phyloP scores from a whole-genome alignment of 2,888 invertebrate genomes.

The Rhimphoctona megacephalus region DNA sequence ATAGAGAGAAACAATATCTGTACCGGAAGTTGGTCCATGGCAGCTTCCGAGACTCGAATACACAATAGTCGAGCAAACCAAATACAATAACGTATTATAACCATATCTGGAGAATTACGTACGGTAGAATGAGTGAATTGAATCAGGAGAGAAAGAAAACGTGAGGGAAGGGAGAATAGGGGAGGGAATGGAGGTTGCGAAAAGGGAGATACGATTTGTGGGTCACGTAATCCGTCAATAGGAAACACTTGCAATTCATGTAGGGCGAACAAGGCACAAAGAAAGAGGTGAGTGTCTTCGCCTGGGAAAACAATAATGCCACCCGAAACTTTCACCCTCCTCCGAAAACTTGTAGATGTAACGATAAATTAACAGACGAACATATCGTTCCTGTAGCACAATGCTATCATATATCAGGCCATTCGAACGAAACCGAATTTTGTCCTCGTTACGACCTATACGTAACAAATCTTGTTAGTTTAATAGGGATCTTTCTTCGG shows the following conservation, averaged over 20 bases:
- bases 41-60: constrained; percentile 47
- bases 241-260: constrained; percentile 17
- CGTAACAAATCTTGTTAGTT: not conserved
- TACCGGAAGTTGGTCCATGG: constrained; percentile 55
- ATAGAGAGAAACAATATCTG: constrained; percentile 55
- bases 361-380: constrained; percentile 49
- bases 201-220: constrained; percentile 13
- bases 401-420: constrained; percentile 19
- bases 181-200: constrained; percentile 22
- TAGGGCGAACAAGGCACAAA: not conserved
- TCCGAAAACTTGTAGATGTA: not conserved
- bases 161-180: constrained; percentile 15
- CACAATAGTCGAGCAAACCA: constrained; percentile 49
- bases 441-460: not conserved
- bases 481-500: not conserved
- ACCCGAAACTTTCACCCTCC: not conserved
- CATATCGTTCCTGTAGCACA: constrained; percentile 17
- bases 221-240: constrained; percentile 60
- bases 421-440: not conserved
- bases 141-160: constrained; percentile 37
- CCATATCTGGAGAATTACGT: constrained; percentile 57
- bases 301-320: not conserved
- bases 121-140: constrained; percentile 52
- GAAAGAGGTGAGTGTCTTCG: not conserved
- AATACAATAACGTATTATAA: constrained; percentile 57